Conservation (phyloP, 2,888 invertebrate genomes). For the Ernsta delagoae region DNA sequence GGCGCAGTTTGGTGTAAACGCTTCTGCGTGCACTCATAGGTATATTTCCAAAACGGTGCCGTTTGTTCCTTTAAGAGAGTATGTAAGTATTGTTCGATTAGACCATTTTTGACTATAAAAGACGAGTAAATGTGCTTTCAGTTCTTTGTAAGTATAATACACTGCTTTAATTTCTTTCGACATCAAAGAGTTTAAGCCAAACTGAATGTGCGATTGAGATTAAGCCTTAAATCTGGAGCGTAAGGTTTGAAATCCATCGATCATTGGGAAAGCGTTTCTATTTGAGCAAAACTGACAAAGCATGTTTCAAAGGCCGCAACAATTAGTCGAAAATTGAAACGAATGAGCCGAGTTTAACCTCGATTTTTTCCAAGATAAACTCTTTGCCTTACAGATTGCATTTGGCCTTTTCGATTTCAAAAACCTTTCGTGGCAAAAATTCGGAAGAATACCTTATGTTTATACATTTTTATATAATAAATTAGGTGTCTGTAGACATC, state of each 20-base stretch:
- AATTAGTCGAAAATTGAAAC: conserved; percentile 52
- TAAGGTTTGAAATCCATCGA: conserved; percentile 13
- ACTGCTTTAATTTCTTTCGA: conserved; percentile 29
- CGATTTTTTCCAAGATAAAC: conserved; percentile 38
- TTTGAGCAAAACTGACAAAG: conserved; percentile 39
- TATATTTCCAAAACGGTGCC: conserved; percentile 13
- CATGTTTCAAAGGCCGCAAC: conserved; percentile 39
- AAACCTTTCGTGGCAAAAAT: background rate
- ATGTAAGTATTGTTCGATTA: conserved; percentile 27
- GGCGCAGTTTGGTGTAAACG: no score
- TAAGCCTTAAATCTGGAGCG: background rate
- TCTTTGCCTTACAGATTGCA: no score
- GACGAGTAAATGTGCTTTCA: conserved; percentile 10
- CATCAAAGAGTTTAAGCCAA: conserved; percentile 14
- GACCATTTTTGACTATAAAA: conserved; percentile 27
- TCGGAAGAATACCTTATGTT: no score
- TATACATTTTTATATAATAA: no score
- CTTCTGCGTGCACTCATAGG: no score
- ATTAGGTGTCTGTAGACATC: no score
- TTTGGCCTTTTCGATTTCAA: conserved; percentile 12
- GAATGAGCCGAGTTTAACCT: conserved; percentile 43
- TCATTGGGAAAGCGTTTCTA: conserved; percentile 1
- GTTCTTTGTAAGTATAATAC: conserved; percentile 21
- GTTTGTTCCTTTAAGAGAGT: conserved; percentile 23
- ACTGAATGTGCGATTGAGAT: background rate